phyloP scores from a whole-genome alignment of 2,888 invertebrate species.

The Bombylius major region DNA sequence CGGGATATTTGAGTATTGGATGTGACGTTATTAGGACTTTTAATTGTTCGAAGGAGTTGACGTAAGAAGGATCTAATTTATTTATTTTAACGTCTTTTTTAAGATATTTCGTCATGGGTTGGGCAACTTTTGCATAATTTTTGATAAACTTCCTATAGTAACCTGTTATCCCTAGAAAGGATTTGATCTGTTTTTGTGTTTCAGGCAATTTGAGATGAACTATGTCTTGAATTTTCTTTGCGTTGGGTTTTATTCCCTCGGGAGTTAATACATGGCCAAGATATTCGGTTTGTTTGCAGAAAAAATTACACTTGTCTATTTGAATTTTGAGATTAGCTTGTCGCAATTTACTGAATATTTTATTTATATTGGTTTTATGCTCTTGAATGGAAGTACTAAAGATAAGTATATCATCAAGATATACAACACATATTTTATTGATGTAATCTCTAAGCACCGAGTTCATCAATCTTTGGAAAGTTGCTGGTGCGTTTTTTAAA shows the following conservation, averaged over 20 bases:
- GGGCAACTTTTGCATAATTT: background rate
- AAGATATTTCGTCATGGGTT: background rate
- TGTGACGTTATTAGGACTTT: background rate
- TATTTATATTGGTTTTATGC: constrained; percentile 9
- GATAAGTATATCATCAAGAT: constrained; percentile 22
- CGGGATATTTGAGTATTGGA: background rate
- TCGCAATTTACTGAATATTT: background rate
- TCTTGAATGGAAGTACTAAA: constrained; percentile 15
- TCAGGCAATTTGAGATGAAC: background rate
- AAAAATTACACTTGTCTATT: background rate
- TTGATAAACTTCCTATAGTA: background rate
- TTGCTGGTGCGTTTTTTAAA: constrained; percentile 21
- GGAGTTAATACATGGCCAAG: background rate
- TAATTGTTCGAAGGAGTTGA: background rate
- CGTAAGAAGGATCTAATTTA: background rate
- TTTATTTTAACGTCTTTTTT: background rate
- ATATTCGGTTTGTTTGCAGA: background rate
- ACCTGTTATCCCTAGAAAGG: background rate
- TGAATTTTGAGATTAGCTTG: background rate
- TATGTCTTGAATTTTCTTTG: background rate
- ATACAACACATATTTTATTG: constrained; percentile 14
- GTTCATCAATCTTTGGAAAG: constrained; percentile 26
- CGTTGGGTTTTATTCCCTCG: background rate
- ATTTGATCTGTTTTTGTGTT: background rate
- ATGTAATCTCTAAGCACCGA: constrained; percentile 15